Conservation (phyloP, 2,113 vertebrate species). For the Pelmatolapia mariae region DNA sequence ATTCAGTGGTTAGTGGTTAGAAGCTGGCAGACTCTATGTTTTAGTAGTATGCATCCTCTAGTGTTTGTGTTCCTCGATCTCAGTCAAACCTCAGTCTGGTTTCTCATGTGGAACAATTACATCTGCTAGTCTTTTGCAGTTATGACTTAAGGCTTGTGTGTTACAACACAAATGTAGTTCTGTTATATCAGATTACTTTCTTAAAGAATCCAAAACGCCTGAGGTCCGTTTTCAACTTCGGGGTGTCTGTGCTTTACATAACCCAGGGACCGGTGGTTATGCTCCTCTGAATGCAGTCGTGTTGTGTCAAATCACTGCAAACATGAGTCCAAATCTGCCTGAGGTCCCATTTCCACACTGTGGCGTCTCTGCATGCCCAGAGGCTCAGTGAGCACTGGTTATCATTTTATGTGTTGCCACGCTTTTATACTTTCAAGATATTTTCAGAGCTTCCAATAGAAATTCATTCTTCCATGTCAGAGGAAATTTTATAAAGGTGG, state of each 20-base stretch:
- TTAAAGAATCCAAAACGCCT: background rate
- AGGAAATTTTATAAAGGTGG: background rate
- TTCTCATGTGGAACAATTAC: background rate
- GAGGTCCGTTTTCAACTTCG: background rate
- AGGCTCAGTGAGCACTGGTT: background rate
- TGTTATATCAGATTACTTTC: background rate
- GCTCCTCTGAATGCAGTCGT: background rate
- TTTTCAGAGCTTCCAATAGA: conserved; percentile 1
- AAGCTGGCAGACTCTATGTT: background rate
- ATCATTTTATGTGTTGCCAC: conserved; percentile 9
- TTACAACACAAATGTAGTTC: background rate
- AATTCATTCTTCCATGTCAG: background rate
- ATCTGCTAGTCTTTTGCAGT: background rate
- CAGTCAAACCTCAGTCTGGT: background rate
- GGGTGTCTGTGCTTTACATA: background rate
- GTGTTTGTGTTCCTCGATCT: background rate
- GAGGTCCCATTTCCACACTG: conserved; percentile 17
- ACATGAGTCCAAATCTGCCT: conserved; percentile 8
- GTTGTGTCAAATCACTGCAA: conserved; percentile 28
- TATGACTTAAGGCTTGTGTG: background rate
- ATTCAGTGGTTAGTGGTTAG: background rate
- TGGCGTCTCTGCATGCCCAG: conserved; percentile 3
- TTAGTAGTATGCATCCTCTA: background rate
- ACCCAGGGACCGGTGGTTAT: background rate
- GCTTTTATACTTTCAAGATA: background rate